phyloP scores from a whole-genome alignment of 2,113 vertebrate genomes.

The Mus pahari region DNA sequence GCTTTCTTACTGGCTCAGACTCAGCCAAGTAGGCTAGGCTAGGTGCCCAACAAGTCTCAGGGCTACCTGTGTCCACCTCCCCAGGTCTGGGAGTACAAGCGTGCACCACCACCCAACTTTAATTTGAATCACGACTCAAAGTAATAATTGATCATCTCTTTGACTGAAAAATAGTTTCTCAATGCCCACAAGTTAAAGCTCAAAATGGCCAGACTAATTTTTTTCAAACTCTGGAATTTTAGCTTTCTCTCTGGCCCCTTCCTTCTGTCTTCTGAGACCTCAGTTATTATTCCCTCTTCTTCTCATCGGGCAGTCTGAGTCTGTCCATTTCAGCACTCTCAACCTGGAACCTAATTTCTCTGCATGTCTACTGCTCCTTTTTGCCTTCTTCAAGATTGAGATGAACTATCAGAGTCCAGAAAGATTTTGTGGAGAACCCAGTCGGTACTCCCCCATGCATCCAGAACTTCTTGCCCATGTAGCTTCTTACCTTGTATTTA shows the following conservation, averaged over 20 bases:
- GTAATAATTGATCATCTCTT: background rate
- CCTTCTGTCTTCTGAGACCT: background rate
- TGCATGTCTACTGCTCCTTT: background rate
- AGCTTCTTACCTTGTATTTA: background rate
- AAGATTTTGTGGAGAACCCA: background rate
- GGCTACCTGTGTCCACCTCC: background rate
- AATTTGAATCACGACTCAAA: conserved; percentile 23
- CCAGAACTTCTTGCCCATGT: background rate
- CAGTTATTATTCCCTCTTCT: background rate
- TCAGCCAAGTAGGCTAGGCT: background rate
- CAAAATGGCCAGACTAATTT: background rate
- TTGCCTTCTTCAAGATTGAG: conserved; percentile 5
- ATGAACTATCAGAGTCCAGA: background rate
- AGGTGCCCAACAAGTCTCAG: background rate
- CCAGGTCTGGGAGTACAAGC: background rate
- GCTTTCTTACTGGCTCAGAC: background rate
- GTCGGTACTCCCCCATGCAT: background rate
- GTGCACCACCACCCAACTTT: background rate
- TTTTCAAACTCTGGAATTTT: background rate
- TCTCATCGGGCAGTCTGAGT: background rate
- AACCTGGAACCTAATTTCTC: background rate
- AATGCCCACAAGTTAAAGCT: conserved; percentile 3
- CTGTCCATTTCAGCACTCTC: background rate
- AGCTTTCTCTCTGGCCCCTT: background rate
- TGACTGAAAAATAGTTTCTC: conserved; percentile 18